These are phyloP conservation scores for Drosophila truncata DNA, from an alignment of 1,140 invertebrate species.

Conservation along the genomic window DNA sequence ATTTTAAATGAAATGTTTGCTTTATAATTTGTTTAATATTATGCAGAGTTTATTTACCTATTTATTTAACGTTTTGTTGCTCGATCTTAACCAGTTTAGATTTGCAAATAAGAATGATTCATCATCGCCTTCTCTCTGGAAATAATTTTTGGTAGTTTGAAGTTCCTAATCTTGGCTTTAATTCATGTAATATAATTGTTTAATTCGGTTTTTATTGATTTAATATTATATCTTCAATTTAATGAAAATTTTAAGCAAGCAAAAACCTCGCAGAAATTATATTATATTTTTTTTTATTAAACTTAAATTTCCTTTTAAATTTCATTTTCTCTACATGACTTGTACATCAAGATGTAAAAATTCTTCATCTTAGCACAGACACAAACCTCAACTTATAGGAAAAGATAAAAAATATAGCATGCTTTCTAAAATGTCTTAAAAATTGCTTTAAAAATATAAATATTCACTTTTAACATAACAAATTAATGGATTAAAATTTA, in stretches of 20 bases:
- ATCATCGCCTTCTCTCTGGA: neutral
- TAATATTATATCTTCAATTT: neutral
- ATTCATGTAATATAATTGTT: neutral
- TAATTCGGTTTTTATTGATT: neutral
- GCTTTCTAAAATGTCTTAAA: neutral
- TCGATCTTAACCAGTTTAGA: neutral
- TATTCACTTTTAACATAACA: neutral
- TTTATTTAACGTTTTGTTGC: neutral
- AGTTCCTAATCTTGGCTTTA: neutral
- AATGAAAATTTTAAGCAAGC: neutral
- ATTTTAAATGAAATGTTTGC: neutral
- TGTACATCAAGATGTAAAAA: constrained; percentile 5
- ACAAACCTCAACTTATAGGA: neutral
- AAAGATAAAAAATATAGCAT: neutral
- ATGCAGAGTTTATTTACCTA: neutral
- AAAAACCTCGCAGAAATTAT: neutral
- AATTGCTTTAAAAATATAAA: neutral
- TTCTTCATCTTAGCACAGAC: neutral
- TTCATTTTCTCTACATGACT: neutral
- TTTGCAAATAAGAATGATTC: constrained; percentile 7
- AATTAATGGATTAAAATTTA: neutral
- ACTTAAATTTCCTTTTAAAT: neutral
- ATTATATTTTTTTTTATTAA: neutral
- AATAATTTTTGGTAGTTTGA: neutral
- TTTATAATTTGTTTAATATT: neutral